Evolutionary conservation across 2,888 invertebrate species (phyloP).

Genomic region (Ceratothoa steindachneri): DNA sequence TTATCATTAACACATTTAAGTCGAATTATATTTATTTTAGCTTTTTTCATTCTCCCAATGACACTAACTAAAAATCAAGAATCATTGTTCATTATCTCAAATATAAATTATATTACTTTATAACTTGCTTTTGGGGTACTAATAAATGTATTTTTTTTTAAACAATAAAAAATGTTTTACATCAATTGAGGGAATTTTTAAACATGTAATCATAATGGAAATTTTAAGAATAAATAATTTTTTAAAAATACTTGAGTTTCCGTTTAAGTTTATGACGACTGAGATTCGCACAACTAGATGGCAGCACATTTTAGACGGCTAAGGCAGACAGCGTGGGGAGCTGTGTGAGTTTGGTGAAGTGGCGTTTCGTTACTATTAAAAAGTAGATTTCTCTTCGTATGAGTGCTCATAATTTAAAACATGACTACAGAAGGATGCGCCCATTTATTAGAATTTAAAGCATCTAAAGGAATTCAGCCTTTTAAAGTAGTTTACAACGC

Average conservation of each 20-base stretch:
- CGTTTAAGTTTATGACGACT: background rate
- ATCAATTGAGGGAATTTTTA: too few species aligned
- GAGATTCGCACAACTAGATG: constrained; percentile 1
- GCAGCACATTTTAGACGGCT: constrained; percentile 3
- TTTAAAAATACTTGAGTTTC: background rate
- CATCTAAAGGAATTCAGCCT: constrained; percentile 44
- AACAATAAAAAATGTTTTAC: too few species aligned
- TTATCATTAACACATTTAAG: too few species aligned
- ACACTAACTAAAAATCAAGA: too few species aligned
- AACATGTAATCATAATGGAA: too few species aligned
- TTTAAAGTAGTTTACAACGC: constrained; percentile 44
- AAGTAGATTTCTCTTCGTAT: constrained; percentile 14
- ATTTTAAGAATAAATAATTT: background rate
- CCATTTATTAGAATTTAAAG: constrained; percentile 45
- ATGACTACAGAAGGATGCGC: constrained; percentile 47
- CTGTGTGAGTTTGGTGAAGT: constrained; percentile 5
- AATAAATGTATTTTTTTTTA: too few species aligned
- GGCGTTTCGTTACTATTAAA: background rate
- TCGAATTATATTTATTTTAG: too few species aligned
- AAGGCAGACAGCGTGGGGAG: constrained; percentile 13
- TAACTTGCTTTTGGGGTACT: background rate
- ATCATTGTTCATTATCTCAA: too few species aligned
- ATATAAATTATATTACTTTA: background rate
- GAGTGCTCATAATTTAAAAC: constrained; percentile 28
- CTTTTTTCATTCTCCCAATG: too few species aligned